Conservation (phyloP, 2,888 invertebrate species). For the Galeruca laticollis region DNA sequence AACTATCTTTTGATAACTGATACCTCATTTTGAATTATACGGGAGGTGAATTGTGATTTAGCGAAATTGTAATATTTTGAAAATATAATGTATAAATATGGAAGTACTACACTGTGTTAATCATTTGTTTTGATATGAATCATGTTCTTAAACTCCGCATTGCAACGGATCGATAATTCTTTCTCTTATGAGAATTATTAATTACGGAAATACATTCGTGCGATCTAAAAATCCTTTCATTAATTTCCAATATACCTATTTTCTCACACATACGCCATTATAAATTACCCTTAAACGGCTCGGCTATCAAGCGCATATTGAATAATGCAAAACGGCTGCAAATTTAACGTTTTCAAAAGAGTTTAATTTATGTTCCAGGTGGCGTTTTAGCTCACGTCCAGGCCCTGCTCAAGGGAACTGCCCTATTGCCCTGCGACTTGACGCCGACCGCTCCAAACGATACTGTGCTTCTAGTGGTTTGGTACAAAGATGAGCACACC, state of each 20-base stretch:
- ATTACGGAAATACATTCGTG: constrained; percentile 16
- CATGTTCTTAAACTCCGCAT: background rate
- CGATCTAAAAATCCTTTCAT: constrained; percentile 24
- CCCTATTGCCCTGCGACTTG: constrained; percentile 88
- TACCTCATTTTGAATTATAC: too few species aligned
- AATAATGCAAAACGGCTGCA: constrained; percentile 41
- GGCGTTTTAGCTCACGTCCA: constrained; percentile 69
- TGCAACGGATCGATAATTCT: background rate
- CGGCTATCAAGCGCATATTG: constrained; percentile 40
- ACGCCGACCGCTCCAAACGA: constrained; percentile 82
- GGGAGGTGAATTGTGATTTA: too few species aligned
- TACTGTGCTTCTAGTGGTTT: constrained; percentile 85
- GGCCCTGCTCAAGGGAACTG: constrained; percentile 83
- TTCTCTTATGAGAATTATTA: constrained; percentile 10
- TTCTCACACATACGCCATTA: constrained; percentile 37
- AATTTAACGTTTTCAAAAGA: constrained; percentile 41
- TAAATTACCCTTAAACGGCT: constrained; percentile 36
- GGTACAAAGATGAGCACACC: constrained; percentile 89
- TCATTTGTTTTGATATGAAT: background rate
- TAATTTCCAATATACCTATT: constrained; percentile 40
- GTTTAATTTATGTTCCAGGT: constrained; percentile 61
- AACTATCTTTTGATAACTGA: too few species aligned
- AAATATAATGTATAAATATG: too few species aligned
- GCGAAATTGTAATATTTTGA: too few species aligned
- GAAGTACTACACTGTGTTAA: background rate